Conservation (phyloP, 2,797 vertebrate genomes). For the Phyllotis vaccarum region DNA sequence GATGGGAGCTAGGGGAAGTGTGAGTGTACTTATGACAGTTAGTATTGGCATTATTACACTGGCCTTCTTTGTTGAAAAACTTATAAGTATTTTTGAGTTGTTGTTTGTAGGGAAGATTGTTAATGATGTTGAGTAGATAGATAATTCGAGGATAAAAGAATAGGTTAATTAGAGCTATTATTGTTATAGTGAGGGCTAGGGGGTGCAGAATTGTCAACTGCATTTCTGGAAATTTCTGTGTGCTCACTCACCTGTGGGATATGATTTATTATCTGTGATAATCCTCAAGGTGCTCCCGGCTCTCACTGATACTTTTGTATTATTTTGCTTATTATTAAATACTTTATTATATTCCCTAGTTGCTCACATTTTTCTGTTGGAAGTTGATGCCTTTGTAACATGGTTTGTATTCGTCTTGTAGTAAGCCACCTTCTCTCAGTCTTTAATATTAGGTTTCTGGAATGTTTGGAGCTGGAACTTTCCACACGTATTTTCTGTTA, state of each 20-base stretch:
- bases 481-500: slow-evolving; percentile 79
- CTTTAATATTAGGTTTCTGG: slow-evolving; percentile 65
- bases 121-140: too few relatives aligned
- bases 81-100: too few relatives aligned
- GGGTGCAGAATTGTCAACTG: slow-evolving; percentile 44
- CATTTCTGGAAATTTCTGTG: slow-evolving; percentile 60
- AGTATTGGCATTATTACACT: too few relatives aligned
- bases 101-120: too few relatives aligned
- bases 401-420: slow-evolving; percentile 54
- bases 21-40: too few relatives aligned
- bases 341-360: slow-evolving; percentile 3
- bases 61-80: too few relatives aligned
- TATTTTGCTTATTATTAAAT: slow-evolving; percentile 56
- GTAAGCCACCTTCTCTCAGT: slow-evolving; percentile 54
- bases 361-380: slow-evolving; percentile 39
- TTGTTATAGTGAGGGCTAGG: too few relatives aligned
- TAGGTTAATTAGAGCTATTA: too few relatives aligned
- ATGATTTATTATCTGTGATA: slow-evolving; percentile 57
- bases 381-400: slow-evolving; percentile 12
- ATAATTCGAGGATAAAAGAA: too few relatives aligned
- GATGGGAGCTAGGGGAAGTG: too few relatives aligned
- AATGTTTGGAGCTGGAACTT: slow-evolving; percentile 80
- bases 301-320: slow-evolving; percentile 14
- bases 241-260: slow-evolving; percentile 69
- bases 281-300: slow-evolving; percentile 31